phyloP scores from a whole-genome alignment of 2,113 vertebrate species.

The Tretioscincus oriximinensis region DNA sequence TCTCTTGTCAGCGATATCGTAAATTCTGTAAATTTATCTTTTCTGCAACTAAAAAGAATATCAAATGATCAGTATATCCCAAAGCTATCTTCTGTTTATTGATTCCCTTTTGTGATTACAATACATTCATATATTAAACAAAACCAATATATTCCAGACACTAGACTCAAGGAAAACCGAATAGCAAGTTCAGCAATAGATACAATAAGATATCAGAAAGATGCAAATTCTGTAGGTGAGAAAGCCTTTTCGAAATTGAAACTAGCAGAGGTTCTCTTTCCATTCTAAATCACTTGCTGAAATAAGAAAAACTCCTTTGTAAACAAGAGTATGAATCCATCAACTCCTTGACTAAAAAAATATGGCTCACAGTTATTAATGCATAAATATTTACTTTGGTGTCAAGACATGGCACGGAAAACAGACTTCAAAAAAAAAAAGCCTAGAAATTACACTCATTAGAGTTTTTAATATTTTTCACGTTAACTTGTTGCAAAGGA shows the following conservation, averaged over 20 bases:
- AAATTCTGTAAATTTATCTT: too few relatives aligned
- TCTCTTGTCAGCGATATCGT: too few relatives aligned
- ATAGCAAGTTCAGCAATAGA: background rate
- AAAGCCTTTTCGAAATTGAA: background rate
- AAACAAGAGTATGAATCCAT: constrained; percentile 30
- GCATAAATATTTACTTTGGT: constrained; percentile 41
- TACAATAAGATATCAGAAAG: constrained; percentile 14
- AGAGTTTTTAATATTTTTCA: constrained; percentile 44
- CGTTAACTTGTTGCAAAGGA: constrained; percentile 31
- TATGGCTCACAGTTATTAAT: constrained; percentile 8
- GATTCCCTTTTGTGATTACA: background rate
- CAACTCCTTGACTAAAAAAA: constrained; percentile 19
- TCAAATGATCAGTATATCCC: too few relatives aligned
- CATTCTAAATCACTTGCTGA: background rate
- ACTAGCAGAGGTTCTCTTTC: background rate
- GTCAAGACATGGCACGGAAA: constrained; percentile 5
- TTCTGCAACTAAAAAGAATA: too few relatives aligned
- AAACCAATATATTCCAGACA: background rate
- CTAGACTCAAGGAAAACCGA: background rate
- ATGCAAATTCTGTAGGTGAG: background rate
- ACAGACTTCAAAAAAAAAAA: constrained; percentile 31
- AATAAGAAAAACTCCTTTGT: constrained; percentile 11
- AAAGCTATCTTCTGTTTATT: background rate
- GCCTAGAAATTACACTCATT: constrained; percentile 31
- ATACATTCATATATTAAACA: background rate